A percentile compares a stretch with the other conserved stretches of the same genome.
These are phyloP conservation scores for Spheniscus humboldti DNA, from an alignment of 2,797 vertebrate genomes.

Conservation along the genomic window DNA sequence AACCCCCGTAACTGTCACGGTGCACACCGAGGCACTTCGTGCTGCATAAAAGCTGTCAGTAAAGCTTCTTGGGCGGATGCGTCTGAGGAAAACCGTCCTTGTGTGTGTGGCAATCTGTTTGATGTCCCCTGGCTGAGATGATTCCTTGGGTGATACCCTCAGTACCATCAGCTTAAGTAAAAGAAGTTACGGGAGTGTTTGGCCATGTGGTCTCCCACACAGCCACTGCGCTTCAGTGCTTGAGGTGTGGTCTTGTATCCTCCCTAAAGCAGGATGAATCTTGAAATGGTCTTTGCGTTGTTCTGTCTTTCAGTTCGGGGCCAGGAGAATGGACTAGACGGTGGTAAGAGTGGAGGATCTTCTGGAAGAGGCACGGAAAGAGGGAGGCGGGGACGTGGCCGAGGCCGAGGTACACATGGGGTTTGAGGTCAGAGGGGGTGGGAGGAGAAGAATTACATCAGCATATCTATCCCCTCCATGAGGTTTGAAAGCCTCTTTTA, in stretches of 20 bases:
- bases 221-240: background rate
- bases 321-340: constrained; percentile 96
- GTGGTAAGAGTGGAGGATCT: constrained; percentile 82
- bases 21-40: background rate
- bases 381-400: constrained; percentile 89
- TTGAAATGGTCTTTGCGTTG: background rate
- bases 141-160: background rate
- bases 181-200: background rate
- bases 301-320: constrained; percentile 84
- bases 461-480: background rate
- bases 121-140: background rate
- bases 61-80: background rate
- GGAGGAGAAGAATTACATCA: background rate
- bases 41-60: background rate
- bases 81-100: background rate
- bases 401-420: constrained; percentile 86
- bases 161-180: background rate
- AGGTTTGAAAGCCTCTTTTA: background rate
- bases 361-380: constrained; percentile 90
- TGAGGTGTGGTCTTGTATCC: background rate
- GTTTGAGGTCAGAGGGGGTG: background rate
- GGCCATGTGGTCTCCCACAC: background rate
- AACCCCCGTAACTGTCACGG: background rate
- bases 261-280: background rate
- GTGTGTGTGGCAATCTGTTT: background rate